Percentiles rank a stretch among this genome's conserved stretches.
These are phyloP conservation scores for Halcyon senegalensis DNA, from an alignment of 2,113 vertebrate species.

Conservation along the genomic window DNA sequence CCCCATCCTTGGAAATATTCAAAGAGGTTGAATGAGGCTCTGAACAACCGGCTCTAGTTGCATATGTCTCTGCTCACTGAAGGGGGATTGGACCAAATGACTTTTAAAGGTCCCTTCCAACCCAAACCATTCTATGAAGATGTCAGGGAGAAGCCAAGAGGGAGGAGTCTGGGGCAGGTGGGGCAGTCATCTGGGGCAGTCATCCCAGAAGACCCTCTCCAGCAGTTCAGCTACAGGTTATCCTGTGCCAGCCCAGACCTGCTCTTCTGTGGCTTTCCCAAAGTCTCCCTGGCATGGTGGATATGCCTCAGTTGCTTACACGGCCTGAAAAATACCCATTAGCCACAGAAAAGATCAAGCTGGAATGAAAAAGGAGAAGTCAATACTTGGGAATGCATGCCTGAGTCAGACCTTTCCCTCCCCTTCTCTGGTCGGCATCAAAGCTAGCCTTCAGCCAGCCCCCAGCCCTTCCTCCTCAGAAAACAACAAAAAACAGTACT, in stretches of 20 bases:
- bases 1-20: neutral
- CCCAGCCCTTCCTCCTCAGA: neutral
- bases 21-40: neutral
- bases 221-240: neutral
- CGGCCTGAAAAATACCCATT: neutral
- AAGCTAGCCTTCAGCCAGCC: neutral
- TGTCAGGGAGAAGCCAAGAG: neutral
- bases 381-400: neutral
- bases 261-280: neutral
- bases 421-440: neutral
- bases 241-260: neutral
- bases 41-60: neutral
- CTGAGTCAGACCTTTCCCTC: neutral
- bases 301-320: fast-evolving
- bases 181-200: fast-evolving
- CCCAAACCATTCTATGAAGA: neutral
- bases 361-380: neutral
- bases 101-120: neutral
- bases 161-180: neutral
- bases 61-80: neutral
- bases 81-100: neutral
- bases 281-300: neutral
- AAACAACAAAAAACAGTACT: neutral
- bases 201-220: neutral
- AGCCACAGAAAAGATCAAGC: neutral